Evolutionary conservation across 30 jellyfish, hydroid and myxozoan genomes (phyloP), one percentile per base, ranked within the genome.

Genomic region (Pseudorhiza aurosa): DNA sequence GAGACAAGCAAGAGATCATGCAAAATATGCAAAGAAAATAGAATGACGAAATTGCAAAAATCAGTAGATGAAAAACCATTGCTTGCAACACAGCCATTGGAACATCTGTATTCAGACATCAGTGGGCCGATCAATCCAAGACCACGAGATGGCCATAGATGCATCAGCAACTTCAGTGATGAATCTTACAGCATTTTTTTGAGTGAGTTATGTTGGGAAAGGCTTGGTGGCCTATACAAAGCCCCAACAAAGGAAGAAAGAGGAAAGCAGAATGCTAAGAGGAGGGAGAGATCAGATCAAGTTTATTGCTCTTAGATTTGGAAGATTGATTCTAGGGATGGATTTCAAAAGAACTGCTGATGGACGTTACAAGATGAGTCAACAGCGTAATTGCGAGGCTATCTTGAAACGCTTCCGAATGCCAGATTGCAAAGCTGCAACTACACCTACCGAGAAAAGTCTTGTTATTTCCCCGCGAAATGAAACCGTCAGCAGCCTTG

Each of bases 131-230:
- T 79, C 4, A 5, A 62, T 45, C 85, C 91, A 14, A 63, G 32
- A 29, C 29, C 91, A 14, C 50, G 75, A 24, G 91, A 79, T 46
- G 91, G 91, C 25, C 64, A 37, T 64, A 79, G 33, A 49, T 79
- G 64, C 65, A 60, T 79, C 5, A 79, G 63, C 63, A 79, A 79
- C 35, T 63, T 79, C 53, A 73, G 63, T 46, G 91, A 79, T 22
- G 85, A 82, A 47, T 47, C 28, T 21, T 56, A 70, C 3, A 58
- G 89, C 46, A 77, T 77, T 82, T 24, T 77, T 12, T 57, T 59
- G n/a, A n/a, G n/a, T n/a, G n/a, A n/a, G n/a, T n/a, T n/a, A n/a
- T n/a, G n/a, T n/a, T n/a, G n/a, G n/a, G n/a, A n/a, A n/a, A n/a
- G n/a, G n/a, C n/a, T n/a, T n/a, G n/a, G n/a, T n/a, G n/a, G n/a